Conservation (phyloP, 2,797 vertebrate genomes). For the Linurgus olivaceus region DNA sequence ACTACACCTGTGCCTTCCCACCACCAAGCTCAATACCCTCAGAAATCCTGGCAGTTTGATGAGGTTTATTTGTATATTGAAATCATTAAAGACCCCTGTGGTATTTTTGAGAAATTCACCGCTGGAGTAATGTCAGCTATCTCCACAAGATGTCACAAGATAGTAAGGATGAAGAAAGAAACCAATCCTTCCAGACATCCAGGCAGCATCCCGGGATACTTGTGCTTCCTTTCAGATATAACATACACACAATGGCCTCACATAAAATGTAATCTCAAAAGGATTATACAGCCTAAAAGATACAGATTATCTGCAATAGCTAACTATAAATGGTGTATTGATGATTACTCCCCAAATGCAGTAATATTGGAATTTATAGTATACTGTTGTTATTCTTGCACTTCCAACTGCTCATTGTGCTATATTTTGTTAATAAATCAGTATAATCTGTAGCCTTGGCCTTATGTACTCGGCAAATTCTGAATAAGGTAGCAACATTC, state of each 20-base stretch:
- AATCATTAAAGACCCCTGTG: background rate
- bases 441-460: background rate
- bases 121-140: background rate
- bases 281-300: background rate
- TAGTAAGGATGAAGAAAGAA: background rate
- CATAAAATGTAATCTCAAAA: background rate
- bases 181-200: background rate
- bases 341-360: background rate
- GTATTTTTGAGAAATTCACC: background rate
- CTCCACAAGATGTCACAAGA: conserved; percentile 57
- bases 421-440: background rate
- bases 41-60: background rate
- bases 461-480: background rate
- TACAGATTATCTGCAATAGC: background rate
- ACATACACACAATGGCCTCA: background rate
- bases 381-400: background rate
- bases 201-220: rapidly evolving
- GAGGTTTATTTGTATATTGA: background rate
- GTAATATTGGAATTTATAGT: background rate
- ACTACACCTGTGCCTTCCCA: background rate
- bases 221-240: background rate
- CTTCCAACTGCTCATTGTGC: background rate
- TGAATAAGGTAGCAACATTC: background rate
- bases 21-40: background rate
- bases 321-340: background rate